These are phyloP conservation scores for Drosophila parabipectinata DNA, from an alignment of 1,140 invertebrate species.

Conservation along the genomic window DNA sequence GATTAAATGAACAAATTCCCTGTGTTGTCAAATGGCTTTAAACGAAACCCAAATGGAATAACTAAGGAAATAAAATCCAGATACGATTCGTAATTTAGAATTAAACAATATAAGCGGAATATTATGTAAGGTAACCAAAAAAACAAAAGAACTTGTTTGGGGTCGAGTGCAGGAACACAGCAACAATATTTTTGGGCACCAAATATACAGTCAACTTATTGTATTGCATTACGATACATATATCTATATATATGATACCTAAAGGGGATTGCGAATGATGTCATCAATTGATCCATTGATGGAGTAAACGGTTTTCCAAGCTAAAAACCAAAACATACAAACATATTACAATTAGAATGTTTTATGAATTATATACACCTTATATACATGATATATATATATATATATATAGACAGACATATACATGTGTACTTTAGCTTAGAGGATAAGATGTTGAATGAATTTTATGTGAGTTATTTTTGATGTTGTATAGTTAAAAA, in stretches of 20 bases:
- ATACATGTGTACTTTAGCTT: constrained; percentile 44
- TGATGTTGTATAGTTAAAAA: constrained; percentile 73
- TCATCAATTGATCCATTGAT: constrained; percentile 37
- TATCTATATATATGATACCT: constrained; percentile 22
- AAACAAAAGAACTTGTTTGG: constrained; percentile 18
- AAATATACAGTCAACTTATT: constrained; percentile 69
- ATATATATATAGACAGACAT: constrained; percentile 33
- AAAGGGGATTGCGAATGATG: not conserved
- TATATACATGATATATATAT: constrained; percentile 55
- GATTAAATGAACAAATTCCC: constrained; percentile 58
- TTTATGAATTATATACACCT: constrained; percentile 80
- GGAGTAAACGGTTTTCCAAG: constrained; percentile 57
- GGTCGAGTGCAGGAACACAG: constrained; percentile 45
- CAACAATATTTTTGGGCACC: constrained; percentile 81
- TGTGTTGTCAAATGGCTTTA: constrained; percentile 78
- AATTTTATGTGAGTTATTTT: constrained; percentile 80
- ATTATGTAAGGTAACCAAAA: constrained; percentile 26
- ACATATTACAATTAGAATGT: constrained; percentile 74
- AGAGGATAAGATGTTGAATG: constrained; percentile 69
- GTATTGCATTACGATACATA: constrained; percentile 53
- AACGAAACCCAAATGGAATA: constrained; percentile 17
- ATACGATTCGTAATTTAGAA: constrained; percentile 62
- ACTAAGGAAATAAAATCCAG: constrained; percentile 14
- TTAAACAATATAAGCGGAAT: constrained; percentile 23
- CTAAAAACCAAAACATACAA: constrained; percentile 35